Conservation (phyloP, 1,140 invertebrate genomes). For the Pantala flavescens region DNA sequence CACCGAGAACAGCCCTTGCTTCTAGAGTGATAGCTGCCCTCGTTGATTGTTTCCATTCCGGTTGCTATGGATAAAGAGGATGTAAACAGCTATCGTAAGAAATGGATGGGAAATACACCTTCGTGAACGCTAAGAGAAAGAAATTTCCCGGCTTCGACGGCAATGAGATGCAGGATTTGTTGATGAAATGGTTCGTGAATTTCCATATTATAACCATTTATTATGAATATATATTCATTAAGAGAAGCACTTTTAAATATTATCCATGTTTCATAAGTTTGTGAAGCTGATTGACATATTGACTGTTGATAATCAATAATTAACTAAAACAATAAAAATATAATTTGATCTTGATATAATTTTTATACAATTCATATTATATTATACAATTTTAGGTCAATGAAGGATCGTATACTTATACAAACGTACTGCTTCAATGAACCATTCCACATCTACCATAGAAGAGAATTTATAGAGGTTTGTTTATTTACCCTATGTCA, state of each 20-base stretch:
- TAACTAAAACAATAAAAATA: too few species aligned
- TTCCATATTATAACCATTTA: slow-evolving; percentile 13
- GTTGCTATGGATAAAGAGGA: not conserved
- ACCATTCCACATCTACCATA: slow-evolving; percentile 34
- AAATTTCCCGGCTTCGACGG: slow-evolving; percentile 29
- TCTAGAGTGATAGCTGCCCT: too few species aligned
- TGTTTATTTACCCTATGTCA: slow-evolving; percentile 17
- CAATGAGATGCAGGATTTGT: slow-evolving; percentile 28
- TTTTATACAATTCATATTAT: too few species aligned
- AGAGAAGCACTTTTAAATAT: too few species aligned
- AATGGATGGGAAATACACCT: slow-evolving; percentile 32
- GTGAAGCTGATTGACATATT: too few species aligned
- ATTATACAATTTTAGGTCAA: slow-evolving; percentile 29
- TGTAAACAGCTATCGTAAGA: slow-evolving; percentile 13
- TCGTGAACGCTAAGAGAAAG: slow-evolving; percentile 29
- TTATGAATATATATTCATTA: too few species aligned
- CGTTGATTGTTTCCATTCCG: too few species aligned
- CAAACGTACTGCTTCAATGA: slow-evolving; percentile 38
- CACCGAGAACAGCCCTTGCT: too few species aligned
- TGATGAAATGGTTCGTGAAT: slow-evolving; percentile 32
- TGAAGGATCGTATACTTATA: slow-evolving; percentile 31
- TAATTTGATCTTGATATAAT: too few species aligned
- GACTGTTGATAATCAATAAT: too few species aligned
- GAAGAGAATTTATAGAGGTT: slow-evolving; percentile 36
- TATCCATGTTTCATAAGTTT: too few species aligned